phyloP scores from a whole-genome alignment of 2,113 vertebrate species.

The Anolis sagrei region DNA sequence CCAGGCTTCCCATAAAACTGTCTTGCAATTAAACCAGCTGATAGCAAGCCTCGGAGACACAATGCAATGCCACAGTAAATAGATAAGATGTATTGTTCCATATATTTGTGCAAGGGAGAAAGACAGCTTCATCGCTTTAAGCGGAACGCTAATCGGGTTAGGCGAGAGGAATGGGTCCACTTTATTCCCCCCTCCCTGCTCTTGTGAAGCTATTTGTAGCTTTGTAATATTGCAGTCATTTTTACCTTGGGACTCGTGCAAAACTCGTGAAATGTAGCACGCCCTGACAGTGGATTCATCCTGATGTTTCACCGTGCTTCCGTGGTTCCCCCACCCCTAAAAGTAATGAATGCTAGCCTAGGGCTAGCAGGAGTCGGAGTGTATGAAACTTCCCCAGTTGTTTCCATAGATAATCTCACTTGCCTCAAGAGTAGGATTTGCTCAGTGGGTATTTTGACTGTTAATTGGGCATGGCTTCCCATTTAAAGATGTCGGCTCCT shows the following conservation, averaged over 20 bases:
- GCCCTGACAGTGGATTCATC: slow-evolving; percentile 1
- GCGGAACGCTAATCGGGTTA: slow-evolving; percentile 54
- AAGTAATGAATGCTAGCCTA: not conserved
- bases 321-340: slow-evolving; percentile 38
- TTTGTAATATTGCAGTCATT: slow-evolving; percentile 24
- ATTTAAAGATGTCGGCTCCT: not conserved
- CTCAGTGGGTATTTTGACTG: not conserved
- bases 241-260: slow-evolving; percentile 41
- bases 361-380: not conserved
- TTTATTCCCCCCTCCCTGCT: slow-evolving; percentile 43
- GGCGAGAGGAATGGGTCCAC: slow-evolving; percentile 31
- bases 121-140: slow-evolving; percentile 50
- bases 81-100: slow-evolving; percentile 50
- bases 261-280: slow-evolving; percentile 18
- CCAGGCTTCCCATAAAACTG: slow-evolving; percentile 38
- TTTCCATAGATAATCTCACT: not conserved
- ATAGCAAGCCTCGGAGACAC: slow-evolving; percentile 57
- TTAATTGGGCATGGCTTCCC: too few species aligned
- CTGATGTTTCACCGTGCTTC: slow-evolving; percentile 41
- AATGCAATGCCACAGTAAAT: slow-evolving; percentile 44
- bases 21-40: slow-evolving; percentile 55
- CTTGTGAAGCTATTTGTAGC: slow-evolving; percentile 43
- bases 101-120: slow-evolving; percentile 48
- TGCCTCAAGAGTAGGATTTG: not conserved
- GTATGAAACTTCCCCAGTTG: not conserved